Evolutionary conservation across 2,888 invertebrate species (phyloP), one percentile per base, ranked within the genome.

Genomic region (Poecilus cupreus): DNA sequence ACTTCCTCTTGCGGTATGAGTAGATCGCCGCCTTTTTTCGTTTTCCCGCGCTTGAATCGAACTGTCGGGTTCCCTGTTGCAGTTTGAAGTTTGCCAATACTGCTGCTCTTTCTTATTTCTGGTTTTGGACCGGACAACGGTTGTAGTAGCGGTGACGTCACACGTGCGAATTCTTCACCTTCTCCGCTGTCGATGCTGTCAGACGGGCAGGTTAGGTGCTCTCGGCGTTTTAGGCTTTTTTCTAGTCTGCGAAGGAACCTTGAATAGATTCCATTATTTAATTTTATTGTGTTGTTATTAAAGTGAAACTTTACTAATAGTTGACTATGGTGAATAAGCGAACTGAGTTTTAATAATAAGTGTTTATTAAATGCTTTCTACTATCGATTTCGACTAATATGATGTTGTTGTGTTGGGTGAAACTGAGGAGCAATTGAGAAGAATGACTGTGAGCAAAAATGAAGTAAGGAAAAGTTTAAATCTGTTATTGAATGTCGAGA

Each of bases 241-340:
- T 95, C 94, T 85, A 95, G 88, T 84, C 94, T 91, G 84, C 94
- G 91, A 79, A 95, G 90, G 89, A 94, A 95, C 89, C 94, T 94
- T 32, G 32, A 32, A 32, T 32, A 32, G 32, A 32, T 32, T n/a
- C n/a, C n/a, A 32, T 6, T 32, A 32, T 32, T 32, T 32, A 32
- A 32, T 32, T 32, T 32, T 5, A 32, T 3, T 32, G 32, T 5
- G 32, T 6, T 32, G 32, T 32, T 32, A 32, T 32, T 32, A 32
- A 49, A 1, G 10, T 43, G n/a, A 43, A 11, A 43, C 11, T 43
- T 32, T 8, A 32, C 3, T 8, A 32, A 8, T 32, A 32, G 32
- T 8, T 5, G 32, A 32, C 8, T n/a, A n/a, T n/a, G n/a, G n/a
- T n/a, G n/a, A n/a, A n/a, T n/a, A n/a, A n/a, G n/a, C n/a, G n/a